These are phyloP conservation scores for Buathra laborator DNA, from an alignment of 2,888 invertebrate species.

Conservation along the genomic window DNA sequence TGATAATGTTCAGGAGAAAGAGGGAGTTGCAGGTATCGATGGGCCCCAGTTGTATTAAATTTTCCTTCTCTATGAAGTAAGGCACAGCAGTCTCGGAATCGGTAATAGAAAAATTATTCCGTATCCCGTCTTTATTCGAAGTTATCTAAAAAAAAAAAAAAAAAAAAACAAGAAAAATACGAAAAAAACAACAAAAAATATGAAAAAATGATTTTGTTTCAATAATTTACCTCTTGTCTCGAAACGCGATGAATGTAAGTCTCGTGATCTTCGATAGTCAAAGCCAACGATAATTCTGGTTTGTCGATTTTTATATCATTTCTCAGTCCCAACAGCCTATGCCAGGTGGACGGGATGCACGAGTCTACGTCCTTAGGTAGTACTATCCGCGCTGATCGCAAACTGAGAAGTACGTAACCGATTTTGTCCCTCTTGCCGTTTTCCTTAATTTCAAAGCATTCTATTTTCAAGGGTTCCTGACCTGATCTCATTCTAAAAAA, in stretches of 20 bases:
- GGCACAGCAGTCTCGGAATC: constrained; percentile 39
- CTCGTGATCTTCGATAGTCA: constrained; percentile 81
- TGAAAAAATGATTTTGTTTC: background rate
- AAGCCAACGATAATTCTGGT: constrained; percentile 82
- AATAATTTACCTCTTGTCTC: constrained; percentile 45
- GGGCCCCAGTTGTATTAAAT: constrained; percentile 83
- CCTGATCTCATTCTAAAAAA: constrained; percentile 89
- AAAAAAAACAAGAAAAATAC: constrained; percentile 4
- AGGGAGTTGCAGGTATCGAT: constrained; percentile 77
- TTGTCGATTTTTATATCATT: constrained; percentile 81
- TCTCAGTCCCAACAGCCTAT: constrained; percentile 82
- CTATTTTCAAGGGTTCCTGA: constrained; percentile 91
- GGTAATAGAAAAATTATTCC: constrained; percentile 15
- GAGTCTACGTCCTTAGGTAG: constrained; percentile 85
- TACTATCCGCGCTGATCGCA: constrained; percentile 90
- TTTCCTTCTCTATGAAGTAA: constrained; percentile 77
- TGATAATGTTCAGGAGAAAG: constrained; percentile 87
- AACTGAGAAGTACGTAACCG: constrained; percentile 90
- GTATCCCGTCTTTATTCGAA: constrained; percentile 9
- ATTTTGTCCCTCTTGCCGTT: constrained; percentile 88
- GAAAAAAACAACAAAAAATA: background rate
- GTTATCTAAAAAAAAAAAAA: background rate
- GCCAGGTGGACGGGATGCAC: constrained; percentile 79
- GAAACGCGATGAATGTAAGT: constrained; percentile 49
- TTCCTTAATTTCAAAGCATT: constrained; percentile 88